Evolutionary conservation across 2,113 vertebrate species (phyloP).

Genomic region (Glaucomys volans): DNA sequence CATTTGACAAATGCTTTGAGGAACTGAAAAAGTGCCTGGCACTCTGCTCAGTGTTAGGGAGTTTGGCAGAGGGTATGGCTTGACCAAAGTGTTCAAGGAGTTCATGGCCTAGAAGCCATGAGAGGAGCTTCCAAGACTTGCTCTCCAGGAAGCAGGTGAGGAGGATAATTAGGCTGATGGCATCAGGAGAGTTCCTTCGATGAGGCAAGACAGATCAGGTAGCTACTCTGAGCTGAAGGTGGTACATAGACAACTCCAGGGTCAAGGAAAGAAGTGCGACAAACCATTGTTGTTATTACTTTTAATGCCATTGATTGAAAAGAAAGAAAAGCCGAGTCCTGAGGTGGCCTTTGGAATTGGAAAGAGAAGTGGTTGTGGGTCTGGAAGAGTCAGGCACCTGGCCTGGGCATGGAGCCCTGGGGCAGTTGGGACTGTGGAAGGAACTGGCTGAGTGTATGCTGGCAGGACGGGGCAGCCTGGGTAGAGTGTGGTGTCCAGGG

Average conservation of each 20-base stretch:
- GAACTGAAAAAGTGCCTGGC: background rate
- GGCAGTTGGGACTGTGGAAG: background rate
- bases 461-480: background rate
- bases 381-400: background rate
- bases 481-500: background rate
- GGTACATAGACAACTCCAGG: background rate
- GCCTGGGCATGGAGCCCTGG: background rate
- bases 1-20: background rate
- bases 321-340: background rate
- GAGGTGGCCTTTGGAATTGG: background rate
- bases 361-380: conserved; percentile 1
- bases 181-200: background rate
- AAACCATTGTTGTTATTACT: background rate
- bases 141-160: background rate
- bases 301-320: background rate
- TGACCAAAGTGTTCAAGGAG: background rate
- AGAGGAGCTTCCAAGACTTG: background rate
- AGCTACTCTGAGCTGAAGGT: background rate
- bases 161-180: background rate
- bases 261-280: background rate
- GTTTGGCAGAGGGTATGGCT: background rate
- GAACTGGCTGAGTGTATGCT: background rate
- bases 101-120: background rate
- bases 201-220: background rate
- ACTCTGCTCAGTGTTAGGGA: background rate